These are phyloP conservation scores for Lysandra bellargus DNA, from an alignment of 2,888 invertebrate species.

Conservation along the genomic window DNA sequence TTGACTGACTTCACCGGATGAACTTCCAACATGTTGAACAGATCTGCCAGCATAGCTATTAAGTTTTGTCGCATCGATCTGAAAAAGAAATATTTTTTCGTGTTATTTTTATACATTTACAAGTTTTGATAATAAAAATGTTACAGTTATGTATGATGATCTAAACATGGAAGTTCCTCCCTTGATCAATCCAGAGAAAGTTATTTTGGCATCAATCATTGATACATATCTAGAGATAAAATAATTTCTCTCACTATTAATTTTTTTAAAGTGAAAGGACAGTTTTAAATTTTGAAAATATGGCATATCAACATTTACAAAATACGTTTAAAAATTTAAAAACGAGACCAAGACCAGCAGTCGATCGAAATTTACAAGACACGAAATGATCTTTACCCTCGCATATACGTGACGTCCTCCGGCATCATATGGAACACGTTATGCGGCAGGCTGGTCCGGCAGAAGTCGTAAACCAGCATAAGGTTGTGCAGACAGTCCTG, in stretches of 20 bases:
- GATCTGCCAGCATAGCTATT: constrained; percentile 94
- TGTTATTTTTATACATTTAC: too few relatives aligned
- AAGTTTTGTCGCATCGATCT: constrained; percentile 95
- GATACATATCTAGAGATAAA: too few relatives aligned
- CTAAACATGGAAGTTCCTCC: not conserved
- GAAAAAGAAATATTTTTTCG: constrained; percentile 52
- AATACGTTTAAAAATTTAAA: too few relatives aligned
- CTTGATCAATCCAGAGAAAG: not conserved
- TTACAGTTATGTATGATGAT: not conserved
- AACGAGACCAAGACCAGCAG: too few relatives aligned
- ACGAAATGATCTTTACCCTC: constrained; percentile 80
- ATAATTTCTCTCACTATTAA: too few relatives aligned
- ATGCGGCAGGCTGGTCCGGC: constrained; percentile 90
- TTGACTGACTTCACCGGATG: constrained; percentile 94
- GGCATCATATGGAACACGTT: constrained; percentile 96
- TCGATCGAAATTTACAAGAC: too few relatives aligned
- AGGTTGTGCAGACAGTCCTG: constrained; percentile 96
- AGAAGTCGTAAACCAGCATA: constrained; percentile 92
- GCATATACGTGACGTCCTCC: constrained; percentile 97
- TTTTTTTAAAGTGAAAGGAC: too few relatives aligned
- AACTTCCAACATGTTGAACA: constrained; percentile 96
- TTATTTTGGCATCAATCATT: too few relatives aligned
- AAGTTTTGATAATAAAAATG: too few relatives aligned
- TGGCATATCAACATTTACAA: too few relatives aligned
- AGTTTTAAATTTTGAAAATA: too few relatives aligned